Percentiles rank a stretch among this genome's conserved stretches.
Conservation (phyloP, 2,113 vertebrate species). For the Siphamia tubifer region DNA sequence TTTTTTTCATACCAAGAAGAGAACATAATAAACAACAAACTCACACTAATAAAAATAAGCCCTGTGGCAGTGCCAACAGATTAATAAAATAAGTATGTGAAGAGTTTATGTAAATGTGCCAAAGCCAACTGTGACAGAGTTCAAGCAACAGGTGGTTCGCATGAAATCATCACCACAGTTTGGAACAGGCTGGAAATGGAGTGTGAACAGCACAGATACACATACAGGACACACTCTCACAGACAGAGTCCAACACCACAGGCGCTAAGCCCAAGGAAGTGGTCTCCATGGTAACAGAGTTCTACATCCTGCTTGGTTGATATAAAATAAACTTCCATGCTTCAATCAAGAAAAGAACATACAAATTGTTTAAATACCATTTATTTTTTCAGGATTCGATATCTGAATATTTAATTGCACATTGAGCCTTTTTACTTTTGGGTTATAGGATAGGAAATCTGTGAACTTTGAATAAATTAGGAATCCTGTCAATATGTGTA, state of each 20-base stretch:
- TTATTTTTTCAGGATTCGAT: too few relatives aligned
- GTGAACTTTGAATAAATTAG: too few relatives aligned
- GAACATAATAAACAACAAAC: too few relatives aligned
- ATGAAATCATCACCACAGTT: constrained; percentile 36
- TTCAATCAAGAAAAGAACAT: neutral
- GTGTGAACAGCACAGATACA: neutral
- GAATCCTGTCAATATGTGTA: too few relatives aligned
- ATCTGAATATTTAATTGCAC: too few relatives aligned
- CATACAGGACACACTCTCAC: neutral
- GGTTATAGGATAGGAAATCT: too few relatives aligned
- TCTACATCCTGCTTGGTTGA: constrained; percentile 59
- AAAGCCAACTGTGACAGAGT: constrained; percentile 21
- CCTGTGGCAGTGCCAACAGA: neutral
- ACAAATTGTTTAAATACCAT: neutral
- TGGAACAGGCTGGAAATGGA: neutral
- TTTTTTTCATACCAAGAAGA: too few relatives aligned
- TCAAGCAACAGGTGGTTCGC: constrained; percentile 52
- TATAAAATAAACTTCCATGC: neutral
- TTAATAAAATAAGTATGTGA: neutral
- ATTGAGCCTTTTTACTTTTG: too few relatives aligned
- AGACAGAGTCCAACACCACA: constrained; percentile 18
- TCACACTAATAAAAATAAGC: too few relatives aligned
- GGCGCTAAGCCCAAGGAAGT: constrained; percentile 47
- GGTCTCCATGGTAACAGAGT: constrained; percentile 56
- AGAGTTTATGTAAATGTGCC: neutral